Percentiles rank a stretch among this genome's conserved stretches.
phyloP scores from a whole-genome alignment of 2,113 vertebrate species.

The Daubentonia madagascariensis region DNA sequence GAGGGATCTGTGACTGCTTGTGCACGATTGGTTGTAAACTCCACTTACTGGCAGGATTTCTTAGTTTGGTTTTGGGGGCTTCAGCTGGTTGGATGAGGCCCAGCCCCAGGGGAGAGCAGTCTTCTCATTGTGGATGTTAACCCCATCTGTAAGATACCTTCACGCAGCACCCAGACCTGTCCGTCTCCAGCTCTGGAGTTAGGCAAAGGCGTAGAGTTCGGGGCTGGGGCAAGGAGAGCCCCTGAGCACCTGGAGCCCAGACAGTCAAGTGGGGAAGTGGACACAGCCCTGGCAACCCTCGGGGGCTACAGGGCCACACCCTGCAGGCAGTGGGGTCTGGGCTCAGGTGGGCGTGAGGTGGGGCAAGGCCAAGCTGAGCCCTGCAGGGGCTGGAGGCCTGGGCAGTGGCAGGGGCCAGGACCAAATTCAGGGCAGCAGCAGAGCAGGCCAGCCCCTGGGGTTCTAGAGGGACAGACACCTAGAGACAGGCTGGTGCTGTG shows the following conservation, averaged over 20 bases:
- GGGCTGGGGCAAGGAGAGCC: background rate
- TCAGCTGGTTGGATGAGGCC: too few relatives aligned
- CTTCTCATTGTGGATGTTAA: too few relatives aligned
- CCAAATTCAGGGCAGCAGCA: background rate
- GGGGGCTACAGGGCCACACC: background rate
- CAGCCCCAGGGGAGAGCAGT: too few relatives aligned
- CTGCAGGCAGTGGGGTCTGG: rapidly evolving
- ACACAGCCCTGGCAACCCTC: background rate
- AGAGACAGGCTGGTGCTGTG: background rate
- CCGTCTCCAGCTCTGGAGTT: background rate
- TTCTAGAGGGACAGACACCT: rapidly evolving
- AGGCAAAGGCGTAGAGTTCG: background rate
- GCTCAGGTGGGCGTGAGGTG: background rate
- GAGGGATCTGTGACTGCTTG: too few relatives aligned
- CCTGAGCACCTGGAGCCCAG: background rate
- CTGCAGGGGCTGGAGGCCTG: too few relatives aligned
- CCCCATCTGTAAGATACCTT: background rate
- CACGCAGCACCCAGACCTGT: background rate
- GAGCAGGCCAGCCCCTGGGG: background rate
- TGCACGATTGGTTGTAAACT: too few relatives aligned
- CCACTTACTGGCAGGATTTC: too few relatives aligned
- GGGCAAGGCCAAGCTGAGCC: background rate
- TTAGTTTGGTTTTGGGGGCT: too few relatives aligned
- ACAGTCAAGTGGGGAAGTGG: background rate
- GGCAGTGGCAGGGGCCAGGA: background rate